phyloP scores from a whole-genome alignment of 2,113 vertebrate species.

The Kobus ellipsiprymnus region DNA sequence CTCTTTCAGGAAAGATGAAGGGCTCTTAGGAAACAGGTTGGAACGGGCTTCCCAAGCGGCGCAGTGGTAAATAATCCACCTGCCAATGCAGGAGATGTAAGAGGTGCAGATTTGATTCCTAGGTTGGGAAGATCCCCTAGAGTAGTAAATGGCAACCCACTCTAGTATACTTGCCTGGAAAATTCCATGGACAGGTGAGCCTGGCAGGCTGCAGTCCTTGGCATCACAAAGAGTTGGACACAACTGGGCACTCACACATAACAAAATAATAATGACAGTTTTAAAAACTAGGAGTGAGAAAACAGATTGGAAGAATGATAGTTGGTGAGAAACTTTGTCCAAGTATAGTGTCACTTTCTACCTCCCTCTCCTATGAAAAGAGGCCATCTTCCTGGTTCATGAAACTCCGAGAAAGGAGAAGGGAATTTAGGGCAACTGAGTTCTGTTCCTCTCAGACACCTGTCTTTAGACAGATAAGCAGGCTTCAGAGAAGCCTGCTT shows the following conservation, averaged over 20 bases:
- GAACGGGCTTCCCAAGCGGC: neutral
- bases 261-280: neutral
- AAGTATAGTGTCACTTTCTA: neutral
- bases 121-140: neutral
- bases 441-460: neutral
- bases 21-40: neutral
- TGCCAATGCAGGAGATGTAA: neutral
- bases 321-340: rapidly evolving
- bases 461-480: neutral
- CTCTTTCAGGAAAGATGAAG: neutral
- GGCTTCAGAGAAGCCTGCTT: neutral
- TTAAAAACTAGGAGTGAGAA: neutral
- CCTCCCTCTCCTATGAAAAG: neutral
- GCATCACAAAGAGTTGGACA: neutral
- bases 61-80: neutral
- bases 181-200: neutral
- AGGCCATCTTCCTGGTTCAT: neutral
- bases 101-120: neutral
- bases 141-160: neutral
- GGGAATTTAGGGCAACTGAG: rapidly evolving
- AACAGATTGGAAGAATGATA: rapidly evolving
- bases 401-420: neutral
- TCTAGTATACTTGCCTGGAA: neutral
- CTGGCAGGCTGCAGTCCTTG: neutral
- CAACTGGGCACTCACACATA: neutral